Evolutionary conservation across 2,888 invertebrate genomes (phyloP), one percentile per base, ranked within the genome.

Genomic region (Ischnura elegans): DNA sequence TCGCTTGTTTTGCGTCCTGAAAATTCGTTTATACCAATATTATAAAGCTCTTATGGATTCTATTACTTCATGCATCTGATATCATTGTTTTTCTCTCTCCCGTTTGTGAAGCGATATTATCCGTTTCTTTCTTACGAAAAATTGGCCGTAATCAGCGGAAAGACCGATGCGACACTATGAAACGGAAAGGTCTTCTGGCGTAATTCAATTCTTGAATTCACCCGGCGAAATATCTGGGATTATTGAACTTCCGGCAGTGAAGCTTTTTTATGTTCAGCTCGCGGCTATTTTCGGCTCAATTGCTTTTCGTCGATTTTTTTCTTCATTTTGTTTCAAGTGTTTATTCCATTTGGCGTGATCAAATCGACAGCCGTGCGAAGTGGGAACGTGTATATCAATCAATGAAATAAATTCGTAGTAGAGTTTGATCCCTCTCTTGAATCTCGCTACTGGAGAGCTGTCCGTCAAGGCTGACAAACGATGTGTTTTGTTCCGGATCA

Each of bases 381-480:
- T 76, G 76, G 36, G 76, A 36, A 36, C 76, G 29, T 25, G 76
- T 76, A 36, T 36, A 76, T 76, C 76, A 76, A 36, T 29, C 76
- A 25, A 36, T 25, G n/a, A 61, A 61, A 36, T n/a, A 36, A 76
- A 76, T 76, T 76, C 76, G 36, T 10, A 25, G 10, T 76, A 76
- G 36, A 76, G 16, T 36, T 76, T 76, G 29, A 76, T 76, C 76
- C 76, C 76, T 1, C 36, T 10, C 36, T 29, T 36, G 76, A 76
- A 76, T 76, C 36, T 76, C 76, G 43, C 61, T 42, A 61, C 90
- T 61, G 61, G 45, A 51, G 90, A 51, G 90, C 61, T 61, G 90
- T 90, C 90, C 21, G 43, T 90, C 43, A 61, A 21, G 61, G 43
- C 43, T 90, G 90, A 90, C 90, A 90, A 90, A 90, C 55, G 90